A percentile compares a stretch with the other conserved stretches of the same genome.
Conservation (phyloP, 2,113 vertebrate species). For the Chaetops frenatus region DNA sequence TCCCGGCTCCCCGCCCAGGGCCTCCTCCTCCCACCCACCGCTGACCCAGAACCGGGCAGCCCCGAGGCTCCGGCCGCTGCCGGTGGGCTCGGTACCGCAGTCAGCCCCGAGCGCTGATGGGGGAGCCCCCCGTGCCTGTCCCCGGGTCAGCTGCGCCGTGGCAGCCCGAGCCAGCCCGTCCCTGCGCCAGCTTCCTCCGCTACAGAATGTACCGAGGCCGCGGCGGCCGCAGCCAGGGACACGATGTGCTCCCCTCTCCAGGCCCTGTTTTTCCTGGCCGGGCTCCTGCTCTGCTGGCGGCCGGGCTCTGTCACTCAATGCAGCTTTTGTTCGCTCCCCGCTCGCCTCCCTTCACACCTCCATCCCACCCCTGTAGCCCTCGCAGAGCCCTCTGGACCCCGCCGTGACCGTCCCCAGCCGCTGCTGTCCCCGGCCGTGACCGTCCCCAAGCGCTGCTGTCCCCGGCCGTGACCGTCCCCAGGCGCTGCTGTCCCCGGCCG, state of each 20-base stretch:
- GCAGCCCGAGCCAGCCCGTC: background rate
- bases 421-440: background rate
- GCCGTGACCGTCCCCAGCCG: background rate
- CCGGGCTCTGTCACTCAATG: slow-evolving; percentile 23
- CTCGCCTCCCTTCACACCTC: slow-evolving; percentile 18
- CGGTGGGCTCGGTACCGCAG: background rate
- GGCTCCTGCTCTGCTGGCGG: slow-evolving; percentile 16
- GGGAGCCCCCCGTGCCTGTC: background rate
- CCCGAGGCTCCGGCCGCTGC: background rate
- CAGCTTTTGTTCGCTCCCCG: slow-evolving; percentile 16
- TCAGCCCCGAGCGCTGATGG: background rate
- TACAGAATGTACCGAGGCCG: slow-evolving; percentile 52
- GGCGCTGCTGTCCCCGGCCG: background rate
- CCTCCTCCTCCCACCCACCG: background rate
- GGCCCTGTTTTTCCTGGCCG: slow-evolving; percentile 50
- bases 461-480: no score
- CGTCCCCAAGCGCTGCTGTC: no score
- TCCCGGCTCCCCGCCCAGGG: background rate
- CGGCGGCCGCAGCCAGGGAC: slow-evolving; percentile 53
- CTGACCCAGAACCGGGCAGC: background rate
- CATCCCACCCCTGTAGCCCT: background rate
- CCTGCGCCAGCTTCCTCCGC: slow-evolving; percentile 28
- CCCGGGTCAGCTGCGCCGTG: background rate
- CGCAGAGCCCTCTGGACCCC: background rate
- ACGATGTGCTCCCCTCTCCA: slow-evolving; percentile 60